Conservation (phyloP, 2,113 vertebrate species). For the Gymnorhina tibicen region DNA sequence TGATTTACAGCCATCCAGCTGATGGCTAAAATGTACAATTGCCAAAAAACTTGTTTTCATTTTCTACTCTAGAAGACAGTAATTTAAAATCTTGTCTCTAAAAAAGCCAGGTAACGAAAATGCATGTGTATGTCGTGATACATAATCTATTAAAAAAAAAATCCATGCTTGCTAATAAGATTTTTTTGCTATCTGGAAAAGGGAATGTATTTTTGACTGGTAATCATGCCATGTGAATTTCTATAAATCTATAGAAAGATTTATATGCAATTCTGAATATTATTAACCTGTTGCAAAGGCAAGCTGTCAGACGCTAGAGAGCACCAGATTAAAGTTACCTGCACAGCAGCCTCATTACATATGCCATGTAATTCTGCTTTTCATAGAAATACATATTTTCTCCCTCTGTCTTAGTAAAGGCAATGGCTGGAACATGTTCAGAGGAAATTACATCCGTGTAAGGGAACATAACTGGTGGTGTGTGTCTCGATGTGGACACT, state of each 20-base stretch:
- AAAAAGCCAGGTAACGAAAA: background rate
- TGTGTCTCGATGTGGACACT: background rate
- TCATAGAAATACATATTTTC: background rate
- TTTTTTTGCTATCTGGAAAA: background rate
- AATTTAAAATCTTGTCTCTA: background rate
- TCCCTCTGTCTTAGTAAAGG: background rate
- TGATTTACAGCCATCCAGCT: background rate
- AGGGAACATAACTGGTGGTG: background rate
- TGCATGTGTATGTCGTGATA: background rate
- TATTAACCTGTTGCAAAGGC: constrained; percentile 6
- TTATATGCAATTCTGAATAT: constrained; percentile 4
- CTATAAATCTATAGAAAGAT: background rate
- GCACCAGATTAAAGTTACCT: background rate
- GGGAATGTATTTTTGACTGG: background rate
- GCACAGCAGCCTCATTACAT: background rate
- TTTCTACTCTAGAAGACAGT: background rate
- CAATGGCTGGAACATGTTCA: background rate
- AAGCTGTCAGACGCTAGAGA: background rate
- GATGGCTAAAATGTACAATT: background rate
- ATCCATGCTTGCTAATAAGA: background rate
- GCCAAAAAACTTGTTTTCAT: background rate
- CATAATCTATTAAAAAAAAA: background rate
- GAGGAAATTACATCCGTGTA: background rate
- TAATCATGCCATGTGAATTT: background rate
- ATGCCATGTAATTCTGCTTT: background rate